Conservation (phyloP, 2,113 vertebrate species). For the Pteropus alecto region DNA sequence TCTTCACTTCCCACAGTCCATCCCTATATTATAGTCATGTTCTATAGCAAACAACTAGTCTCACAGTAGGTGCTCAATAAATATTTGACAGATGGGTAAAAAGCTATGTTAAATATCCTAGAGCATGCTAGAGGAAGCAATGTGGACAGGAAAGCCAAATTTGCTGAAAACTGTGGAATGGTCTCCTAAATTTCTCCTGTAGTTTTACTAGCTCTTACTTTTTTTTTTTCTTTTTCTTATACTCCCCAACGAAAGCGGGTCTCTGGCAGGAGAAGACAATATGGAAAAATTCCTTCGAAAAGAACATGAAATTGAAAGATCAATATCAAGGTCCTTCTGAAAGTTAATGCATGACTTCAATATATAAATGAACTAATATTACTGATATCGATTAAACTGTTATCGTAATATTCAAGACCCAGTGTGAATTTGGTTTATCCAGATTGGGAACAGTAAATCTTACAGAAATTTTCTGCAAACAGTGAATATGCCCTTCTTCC, state of each 20-base stretch:
- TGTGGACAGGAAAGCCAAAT: background rate
- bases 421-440: background rate
- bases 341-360: background rate
- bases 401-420: background rate
- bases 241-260: background rate
- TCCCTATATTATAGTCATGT: background rate
- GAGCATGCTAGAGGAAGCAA: background rate
- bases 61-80: background rate
- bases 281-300: background rate
- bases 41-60: background rate
- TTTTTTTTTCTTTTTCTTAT: background rate
- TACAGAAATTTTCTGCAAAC: background rate
- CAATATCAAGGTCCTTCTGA: background rate
- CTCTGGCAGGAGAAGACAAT: background rate
- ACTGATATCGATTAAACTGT: background rate
- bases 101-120: background rate
- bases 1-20: background rate
- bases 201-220: background rate
- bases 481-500: background rate
- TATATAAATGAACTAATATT: background rate
- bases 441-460: background rate
- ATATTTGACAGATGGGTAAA: background rate
- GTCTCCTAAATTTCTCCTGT: background rate
- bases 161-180: background rate
- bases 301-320: background rate